Conservation (phyloP, 1,140 invertebrate species). For the Halesus radiatus region DNA sequence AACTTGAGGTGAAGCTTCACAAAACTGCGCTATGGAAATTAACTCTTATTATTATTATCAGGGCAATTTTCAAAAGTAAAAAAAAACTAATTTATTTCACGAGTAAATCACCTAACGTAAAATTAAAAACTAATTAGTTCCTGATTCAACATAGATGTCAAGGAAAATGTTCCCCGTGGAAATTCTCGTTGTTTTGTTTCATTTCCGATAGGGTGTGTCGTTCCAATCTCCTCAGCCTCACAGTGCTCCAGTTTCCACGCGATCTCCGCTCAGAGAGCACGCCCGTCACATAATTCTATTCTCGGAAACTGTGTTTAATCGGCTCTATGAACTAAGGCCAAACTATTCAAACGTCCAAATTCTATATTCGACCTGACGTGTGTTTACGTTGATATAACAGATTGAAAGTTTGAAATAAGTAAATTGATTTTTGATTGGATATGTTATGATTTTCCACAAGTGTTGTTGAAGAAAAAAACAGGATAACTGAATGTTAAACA, state of each 20-base stretch:
- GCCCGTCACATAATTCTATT: neutral
- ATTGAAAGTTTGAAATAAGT: neutral
- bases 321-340: neutral
- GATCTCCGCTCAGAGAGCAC: neutral
- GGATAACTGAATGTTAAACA: too few species aligned
- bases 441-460: too few species aligned
- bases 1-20: too few species aligned
- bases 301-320: neutral
- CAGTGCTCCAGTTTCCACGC: neutral
- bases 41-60: too few species aligned
- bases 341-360: neutral
- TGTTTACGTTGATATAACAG: neutral
- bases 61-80: too few species aligned
- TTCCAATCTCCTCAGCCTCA: neutral
- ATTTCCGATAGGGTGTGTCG: too few species aligned
- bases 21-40: too few species aligned
- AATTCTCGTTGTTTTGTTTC: too few species aligned
- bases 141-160: neutral
- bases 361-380: neutral
- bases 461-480: too few species aligned
- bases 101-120: too few species aligned
- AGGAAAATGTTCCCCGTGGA: neutral
- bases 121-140: neutral
- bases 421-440: too few species aligned
- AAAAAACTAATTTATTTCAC: too few species aligned